Evolutionary conservation across 1,140 invertebrate species (phyloP).

Genomic region (Oryctes rhinoceros): DNA sequence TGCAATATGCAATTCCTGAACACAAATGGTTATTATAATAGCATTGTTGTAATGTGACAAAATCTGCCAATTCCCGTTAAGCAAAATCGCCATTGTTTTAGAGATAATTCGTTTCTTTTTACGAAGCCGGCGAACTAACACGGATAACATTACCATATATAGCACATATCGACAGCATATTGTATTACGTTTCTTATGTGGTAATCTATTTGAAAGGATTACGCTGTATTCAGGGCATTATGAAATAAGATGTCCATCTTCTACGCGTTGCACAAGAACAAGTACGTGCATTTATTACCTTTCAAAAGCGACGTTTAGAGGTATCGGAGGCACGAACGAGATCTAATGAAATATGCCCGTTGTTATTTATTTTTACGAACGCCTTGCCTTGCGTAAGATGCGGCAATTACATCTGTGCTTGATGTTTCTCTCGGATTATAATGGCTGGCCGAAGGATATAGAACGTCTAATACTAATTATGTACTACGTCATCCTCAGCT

Average conservation of each 20-base stretch:
- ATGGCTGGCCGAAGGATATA: background rate
- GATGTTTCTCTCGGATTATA: background rate
- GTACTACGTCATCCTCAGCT: no score
- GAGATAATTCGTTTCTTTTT: no score
- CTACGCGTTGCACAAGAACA: constrained; percentile 5
- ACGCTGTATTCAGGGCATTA: constrained; percentile 19
- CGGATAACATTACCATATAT: background rate
- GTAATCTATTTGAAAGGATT: constrained; percentile 29
- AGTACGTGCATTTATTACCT: constrained; percentile 23
- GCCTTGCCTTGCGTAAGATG: background rate
- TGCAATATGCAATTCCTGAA: no score
- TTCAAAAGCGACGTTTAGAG: constrained; percentile 1
- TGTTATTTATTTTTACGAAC: constrained; percentile 23
- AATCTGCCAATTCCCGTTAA: no score
- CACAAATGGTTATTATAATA: no score
- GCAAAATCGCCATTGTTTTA: no score
- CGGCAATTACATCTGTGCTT: background rate
- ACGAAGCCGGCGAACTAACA: no score
- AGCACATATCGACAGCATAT: background rate
- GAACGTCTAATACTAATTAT: no score
- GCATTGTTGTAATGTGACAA: no score
- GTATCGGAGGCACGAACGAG: background rate
- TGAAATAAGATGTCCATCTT: constrained; percentile 35
- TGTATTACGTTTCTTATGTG: no score
- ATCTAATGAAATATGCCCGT: constrained; percentile 10